phyloP scores from a whole-genome alignment of 1,140 invertebrate genomes.

The Lithobius niger region DNA sequence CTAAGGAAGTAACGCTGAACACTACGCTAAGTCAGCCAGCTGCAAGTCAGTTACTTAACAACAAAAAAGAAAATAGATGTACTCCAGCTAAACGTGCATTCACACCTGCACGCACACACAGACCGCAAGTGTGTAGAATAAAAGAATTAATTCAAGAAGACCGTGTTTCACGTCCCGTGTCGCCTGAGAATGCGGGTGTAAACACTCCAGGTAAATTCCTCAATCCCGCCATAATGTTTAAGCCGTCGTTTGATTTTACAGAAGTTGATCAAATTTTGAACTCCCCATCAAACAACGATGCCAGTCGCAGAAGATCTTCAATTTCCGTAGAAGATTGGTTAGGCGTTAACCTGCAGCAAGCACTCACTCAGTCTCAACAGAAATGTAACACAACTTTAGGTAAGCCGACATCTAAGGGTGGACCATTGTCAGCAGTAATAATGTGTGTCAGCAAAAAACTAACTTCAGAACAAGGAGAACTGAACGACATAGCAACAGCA shows the following conservation, averaged over 20 bases:
- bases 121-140: not conserved
- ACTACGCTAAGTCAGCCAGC: no score
- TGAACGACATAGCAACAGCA: slow-evolving; percentile 28
- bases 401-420: no score
- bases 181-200: not conserved
- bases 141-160: not conserved
- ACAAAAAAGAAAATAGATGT: no score
- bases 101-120: no score
- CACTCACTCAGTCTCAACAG: no score
- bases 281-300: slow-evolving; percentile 11
- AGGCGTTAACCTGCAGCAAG: slow-evolving; percentile 16
- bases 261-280: not conserved
- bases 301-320: slow-evolving; percentile 16
- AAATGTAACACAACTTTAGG: no score
- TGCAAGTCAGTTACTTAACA: no score
- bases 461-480: slow-evolving; percentile 27
- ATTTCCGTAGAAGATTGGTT: slow-evolving; percentile 13
- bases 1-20: no score
- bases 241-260: not conserved
- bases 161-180: not conserved
- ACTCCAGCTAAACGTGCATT: no score
- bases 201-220: not conserved
- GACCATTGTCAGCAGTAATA: slow-evolving; percentile 30
- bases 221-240: not conserved
- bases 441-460: slow-evolving; percentile 32